Base-by-base conservation (phyloP, 2,113 vertebrate genomes). In the Menura novaehollandiae region DNA sequence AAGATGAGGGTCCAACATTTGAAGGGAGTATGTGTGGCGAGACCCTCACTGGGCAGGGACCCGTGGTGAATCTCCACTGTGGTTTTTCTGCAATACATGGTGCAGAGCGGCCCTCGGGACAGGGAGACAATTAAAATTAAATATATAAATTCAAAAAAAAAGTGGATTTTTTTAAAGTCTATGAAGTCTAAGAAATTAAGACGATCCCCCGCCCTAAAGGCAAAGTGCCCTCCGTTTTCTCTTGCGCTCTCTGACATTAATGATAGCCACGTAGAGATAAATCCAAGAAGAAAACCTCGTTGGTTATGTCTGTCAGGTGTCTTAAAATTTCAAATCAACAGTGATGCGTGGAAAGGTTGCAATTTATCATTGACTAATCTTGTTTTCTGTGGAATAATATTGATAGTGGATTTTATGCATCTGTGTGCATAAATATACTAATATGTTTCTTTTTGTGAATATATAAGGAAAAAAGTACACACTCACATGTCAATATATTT, bases 271-370 rank as follows among this genome's bases (percentile, higher is more conserved):
- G 1, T 1, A 52, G 24, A 32, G 13, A 49, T 23, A 75, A 71
- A 67, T 26, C 8, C 47, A 32, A 44, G 10, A 16, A 71, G 16
- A 74, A 88, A 80, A 55, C 16, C 2, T 68, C 3, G 0, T 20
- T 52, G 7, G 1, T 28, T 69, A 12, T 5, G 0, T 44, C 13
- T 60, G 4, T 35, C 18, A 27, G 14, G 5, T 39, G 16, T 28
- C 37, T 52, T 52, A n/a, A 83, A 39, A 84, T 28, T 66, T 49
- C 46, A 46, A 6, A 60, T 81, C 5, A 32, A 19, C 18, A 33
- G 3, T 28, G 13, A 64, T 26, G 11, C 0, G 0, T 5, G 3
- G 10, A 22, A 56, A 28, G 11, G 16, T 33, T 73, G 28, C 2
- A 3, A 13, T 47, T 51, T 51, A 28, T n/a, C 1, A 0, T 19